Percentiles rank a stretch among this genome's conserved stretches.
Evolutionary conservation across 2,797 vertebrate species (phyloP).

Genomic region (Poeciliopsis gracilis): DNA sequence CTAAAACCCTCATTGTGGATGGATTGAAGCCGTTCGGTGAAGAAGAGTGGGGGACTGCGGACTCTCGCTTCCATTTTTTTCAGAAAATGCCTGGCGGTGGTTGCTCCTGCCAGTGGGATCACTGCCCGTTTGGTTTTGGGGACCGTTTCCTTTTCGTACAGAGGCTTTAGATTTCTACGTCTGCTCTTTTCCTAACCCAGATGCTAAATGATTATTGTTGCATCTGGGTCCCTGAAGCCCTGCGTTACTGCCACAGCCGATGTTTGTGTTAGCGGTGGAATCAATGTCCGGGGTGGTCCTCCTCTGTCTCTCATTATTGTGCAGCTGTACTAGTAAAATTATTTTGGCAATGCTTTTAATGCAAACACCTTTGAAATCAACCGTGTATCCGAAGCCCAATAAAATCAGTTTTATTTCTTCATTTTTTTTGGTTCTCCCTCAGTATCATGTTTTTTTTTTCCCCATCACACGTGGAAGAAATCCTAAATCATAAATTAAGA

Average conservation of each 20-base stretch:
- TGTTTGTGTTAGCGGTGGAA: background rate
- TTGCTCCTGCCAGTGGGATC: background rate
- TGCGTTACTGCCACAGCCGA: background rate
- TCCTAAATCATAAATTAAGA: background rate
- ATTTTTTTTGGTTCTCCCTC: background rate
- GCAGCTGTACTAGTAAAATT: background rate
- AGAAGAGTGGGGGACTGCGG: background rate
- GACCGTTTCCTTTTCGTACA: background rate
- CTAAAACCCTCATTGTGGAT: background rate
- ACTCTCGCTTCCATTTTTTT: background rate
- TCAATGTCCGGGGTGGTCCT: background rate
- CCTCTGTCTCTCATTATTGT: background rate
- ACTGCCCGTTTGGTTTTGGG: background rate
- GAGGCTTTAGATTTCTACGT: background rate
- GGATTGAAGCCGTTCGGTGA: background rate
- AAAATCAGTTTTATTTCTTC: background rate
- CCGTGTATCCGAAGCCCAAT: background rate
- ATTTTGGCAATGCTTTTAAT: background rate
- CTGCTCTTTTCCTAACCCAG: background rate
- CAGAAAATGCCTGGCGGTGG: background rate
- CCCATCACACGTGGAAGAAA: background rate
- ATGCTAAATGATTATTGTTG: background rate
- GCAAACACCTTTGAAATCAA: background rate
- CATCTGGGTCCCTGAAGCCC: background rate
- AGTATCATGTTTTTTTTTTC: background rate